Conservation (phyloP, 2,888 invertebrate species). For the Deilephila porcellus region DNA sequence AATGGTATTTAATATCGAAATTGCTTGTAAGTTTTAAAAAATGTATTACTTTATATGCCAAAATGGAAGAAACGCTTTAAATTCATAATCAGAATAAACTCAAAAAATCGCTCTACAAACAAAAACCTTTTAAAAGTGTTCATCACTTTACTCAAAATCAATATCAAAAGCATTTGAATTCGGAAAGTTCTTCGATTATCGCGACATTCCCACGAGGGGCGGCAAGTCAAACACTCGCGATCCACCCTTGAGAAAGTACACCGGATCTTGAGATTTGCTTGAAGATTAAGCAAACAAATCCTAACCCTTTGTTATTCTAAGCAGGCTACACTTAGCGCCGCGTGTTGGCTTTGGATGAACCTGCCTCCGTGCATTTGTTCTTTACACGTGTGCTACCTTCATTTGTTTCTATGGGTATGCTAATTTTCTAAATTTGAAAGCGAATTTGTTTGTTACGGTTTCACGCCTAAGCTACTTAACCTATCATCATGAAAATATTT, state of each 20-base stretch:
- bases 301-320: constrained; percentile 57
- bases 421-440: too few species aligned
- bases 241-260: constrained; percentile 28
- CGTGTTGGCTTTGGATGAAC: constrained; percentile 17
- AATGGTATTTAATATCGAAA: too few species aligned
- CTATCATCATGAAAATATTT: too few species aligned
- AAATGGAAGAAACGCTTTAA: too few species aligned
- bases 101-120: not conserved
- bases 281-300: constrained; percentile 45
- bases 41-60: too few species aligned
- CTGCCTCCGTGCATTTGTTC: constrained; percentile 4
- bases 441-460: too few species aligned
- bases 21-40: too few species aligned
- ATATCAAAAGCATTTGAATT: constrained; percentile 40
- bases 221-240: constrained; percentile 40
- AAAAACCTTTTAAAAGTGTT: not conserved
- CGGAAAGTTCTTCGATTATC: constrained; percentile 42
- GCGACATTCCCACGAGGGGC: constrained; percentile 35
- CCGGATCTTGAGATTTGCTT: constrained; percentile 41
- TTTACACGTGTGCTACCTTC: not conserved
- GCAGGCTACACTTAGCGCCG: constrained; percentile 37
- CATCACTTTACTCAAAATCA: not conserved
- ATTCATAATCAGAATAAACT: not conserved
- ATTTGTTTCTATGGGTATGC: not conserved
- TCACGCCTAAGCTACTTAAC: too few species aligned